These are phyloP conservation scores for Pollenia amentaria DNA, from an alignment of 2,888 invertebrate genomes.

Conservation along the genomic window DNA sequence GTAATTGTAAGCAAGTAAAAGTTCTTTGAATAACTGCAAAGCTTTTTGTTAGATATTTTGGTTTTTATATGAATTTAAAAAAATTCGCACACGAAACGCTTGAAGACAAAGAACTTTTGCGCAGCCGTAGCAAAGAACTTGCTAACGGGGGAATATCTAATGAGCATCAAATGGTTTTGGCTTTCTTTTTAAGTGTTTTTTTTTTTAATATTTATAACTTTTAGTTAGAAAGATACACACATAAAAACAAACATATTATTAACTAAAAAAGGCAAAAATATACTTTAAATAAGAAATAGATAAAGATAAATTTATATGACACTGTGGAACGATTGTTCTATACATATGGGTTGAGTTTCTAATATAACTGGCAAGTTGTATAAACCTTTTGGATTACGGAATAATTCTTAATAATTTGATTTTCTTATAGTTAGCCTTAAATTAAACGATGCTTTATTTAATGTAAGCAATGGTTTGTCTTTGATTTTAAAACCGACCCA, in stretches of 20 bases:
- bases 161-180: slow-evolving; percentile 48
- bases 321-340: neutral
- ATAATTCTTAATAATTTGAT: no score
- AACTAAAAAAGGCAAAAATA: neutral
- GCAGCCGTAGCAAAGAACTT: slow-evolving; percentile 52
- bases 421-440: no score
- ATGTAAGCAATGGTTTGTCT: no score
- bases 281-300: neutral
- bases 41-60: slow-evolving; percentile 20
- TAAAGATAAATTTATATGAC: neutral
- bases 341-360: no score
- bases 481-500: no score
- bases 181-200: slow-evolving; percentile 56
- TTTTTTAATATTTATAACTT: slow-evolving; percentile 35
- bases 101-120: slow-evolving; percentile 12
- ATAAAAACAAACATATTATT: neutral
- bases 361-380: no score
- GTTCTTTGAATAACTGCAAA: slow-evolving; percentile 53
- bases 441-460: no score
- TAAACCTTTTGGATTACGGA: no score
- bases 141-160: slow-evolving; percentile 64
- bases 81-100: neutral
- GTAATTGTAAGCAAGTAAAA: slow-evolving; percentile 50
- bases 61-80: slow-evolving; percentile 69
- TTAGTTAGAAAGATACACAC: neutral